A percentile compares a stretch with the other conserved stretches of the same genome.
These are phyloP conservation scores for Chitala chitala DNA, from an alignment of 2,113 vertebrate genomes.

Conservation along the genomic window DNA sequence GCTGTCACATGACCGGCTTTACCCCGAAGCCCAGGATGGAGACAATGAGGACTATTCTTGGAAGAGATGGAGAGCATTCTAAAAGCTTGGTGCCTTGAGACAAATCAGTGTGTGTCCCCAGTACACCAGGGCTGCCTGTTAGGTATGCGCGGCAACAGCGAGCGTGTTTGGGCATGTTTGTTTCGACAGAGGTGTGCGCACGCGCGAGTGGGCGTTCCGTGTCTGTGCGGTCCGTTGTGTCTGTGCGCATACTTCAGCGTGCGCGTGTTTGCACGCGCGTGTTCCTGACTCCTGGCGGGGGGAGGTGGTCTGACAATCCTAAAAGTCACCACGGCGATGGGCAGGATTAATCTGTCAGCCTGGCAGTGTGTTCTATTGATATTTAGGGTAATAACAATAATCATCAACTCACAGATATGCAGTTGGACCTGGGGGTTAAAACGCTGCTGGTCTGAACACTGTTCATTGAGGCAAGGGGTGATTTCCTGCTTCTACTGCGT, in stretches of 20 bases:
- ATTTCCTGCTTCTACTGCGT: constrained; percentile 43
- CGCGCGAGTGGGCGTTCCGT: constrained; percentile 31
- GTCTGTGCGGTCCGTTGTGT: constrained; percentile 18
- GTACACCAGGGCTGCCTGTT: constrained; percentile 27
- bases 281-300: not conserved
- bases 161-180: too few species aligned
- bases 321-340: constrained; percentile 25
- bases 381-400: constrained; percentile 51
- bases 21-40: constrained; percentile 48
- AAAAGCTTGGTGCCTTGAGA: constrained; percentile 41
- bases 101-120: constrained; percentile 44
- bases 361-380: constrained; percentile 47
- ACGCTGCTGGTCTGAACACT: constrained; percentile 33
- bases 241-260: not conserved
- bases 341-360: constrained; percentile 48
- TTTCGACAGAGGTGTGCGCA: too few species aligned
- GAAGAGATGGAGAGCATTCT: constrained; percentile 31
- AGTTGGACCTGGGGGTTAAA: constrained; percentile 45
- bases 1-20: constrained; percentile 62
- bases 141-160: constrained; percentile 21
- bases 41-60: constrained; percentile 63
- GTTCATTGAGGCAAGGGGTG: not conserved
- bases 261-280: not conserved
- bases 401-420: constrained; percentile 47
- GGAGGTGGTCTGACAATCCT: constrained; percentile 17